phyloP scores from a whole-genome alignment of 1,140 invertebrate species.

The Procambarus virginalis region DNA sequence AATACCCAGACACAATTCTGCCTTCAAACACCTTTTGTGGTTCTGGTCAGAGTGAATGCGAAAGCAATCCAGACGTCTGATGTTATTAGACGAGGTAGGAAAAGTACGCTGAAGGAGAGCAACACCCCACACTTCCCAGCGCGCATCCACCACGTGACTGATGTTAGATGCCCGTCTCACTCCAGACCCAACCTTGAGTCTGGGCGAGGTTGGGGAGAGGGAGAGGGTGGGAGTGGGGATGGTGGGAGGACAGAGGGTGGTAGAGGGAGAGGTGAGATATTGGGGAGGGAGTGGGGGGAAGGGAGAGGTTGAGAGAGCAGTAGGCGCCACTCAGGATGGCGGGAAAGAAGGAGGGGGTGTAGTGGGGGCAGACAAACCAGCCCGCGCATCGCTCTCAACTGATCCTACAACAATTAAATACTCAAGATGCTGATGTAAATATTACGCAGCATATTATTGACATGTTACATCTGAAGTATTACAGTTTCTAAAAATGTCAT shows the following conservation, averaged over 20 bases:
- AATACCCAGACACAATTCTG: not conserved
- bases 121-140: not conserved
- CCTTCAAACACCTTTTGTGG: not conserved
- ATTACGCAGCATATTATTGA: too few relatives aligned
- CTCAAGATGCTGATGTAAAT: too few relatives aligned
- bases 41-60: not conserved
- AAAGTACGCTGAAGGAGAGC: not conserved
- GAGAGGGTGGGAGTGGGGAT: not conserved
- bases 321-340: not conserved
- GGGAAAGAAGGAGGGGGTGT: not conserved
- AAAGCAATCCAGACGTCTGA: not conserved
- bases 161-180: not conserved
- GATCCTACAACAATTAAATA: too few relatives aligned
- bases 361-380: not conserved
- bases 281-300: not conserved
- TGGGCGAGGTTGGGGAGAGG: not conserved
- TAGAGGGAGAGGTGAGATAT: not conserved
- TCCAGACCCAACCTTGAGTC: conserved; percentile 2
- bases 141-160: conserved; percentile 9
- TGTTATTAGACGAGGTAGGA: not conserved
- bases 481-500: too few relatives aligned
- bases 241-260: not conserved
- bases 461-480: too few relatives aligned
- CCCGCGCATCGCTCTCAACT: not conserved
- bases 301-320: not conserved